Base-by-base conservation (phyloP, 2,888 invertebrate species). In the Silvanus unidentatus region DNA sequence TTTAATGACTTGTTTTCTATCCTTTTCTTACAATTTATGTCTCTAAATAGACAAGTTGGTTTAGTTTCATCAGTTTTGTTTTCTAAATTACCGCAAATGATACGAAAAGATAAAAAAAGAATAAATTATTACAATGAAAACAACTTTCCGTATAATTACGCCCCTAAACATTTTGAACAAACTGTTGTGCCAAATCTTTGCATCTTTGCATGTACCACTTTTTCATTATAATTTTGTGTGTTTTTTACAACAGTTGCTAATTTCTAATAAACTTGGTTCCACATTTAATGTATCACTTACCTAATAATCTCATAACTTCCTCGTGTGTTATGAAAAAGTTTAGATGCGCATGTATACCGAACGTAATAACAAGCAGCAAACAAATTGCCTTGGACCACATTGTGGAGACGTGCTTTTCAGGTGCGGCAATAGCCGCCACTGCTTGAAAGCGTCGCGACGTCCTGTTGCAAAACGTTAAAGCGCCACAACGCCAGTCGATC, bases 251-350 rank as follows among this genome's bases (percentile, higher is more conserved):
- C 32, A 32, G 12, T 32, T 22, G 22, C 8, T 22, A 22, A 22
- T 22, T 22, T 5, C 8, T 5, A 22, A 22, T 22, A 3, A 22
- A 22, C 3, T 22, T 22, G 8, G 22, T 5, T 5, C 8, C 8
- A 22, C 3, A 22, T 22, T 8, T 3, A 22, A 22, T 22, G 3
- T 5, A 22, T 22, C 9, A 73, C 83, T 82, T 74, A 87, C 86
- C 86, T 72, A 87, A 73, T 62, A 87, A 75, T 75, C 85, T 86
- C 80, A 82, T 82, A 66, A 87, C 85, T 76, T 87, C 86, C 54
- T 81, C 80, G 70, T 84, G 82, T 71, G 84, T 85, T 75, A 87
- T 86, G 73, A 86, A 87, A 65, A 88, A 80, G 73, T 86, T 84
- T 65, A 86, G 79, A 76, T 86, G 84, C 70, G 81, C 80, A 70